A percentile compares a stretch with the other conserved stretches of the same genome.
phyloP scores from a whole-genome alignment of 2,113 vertebrate genomes.

The Oceanites oceanicus region DNA sequence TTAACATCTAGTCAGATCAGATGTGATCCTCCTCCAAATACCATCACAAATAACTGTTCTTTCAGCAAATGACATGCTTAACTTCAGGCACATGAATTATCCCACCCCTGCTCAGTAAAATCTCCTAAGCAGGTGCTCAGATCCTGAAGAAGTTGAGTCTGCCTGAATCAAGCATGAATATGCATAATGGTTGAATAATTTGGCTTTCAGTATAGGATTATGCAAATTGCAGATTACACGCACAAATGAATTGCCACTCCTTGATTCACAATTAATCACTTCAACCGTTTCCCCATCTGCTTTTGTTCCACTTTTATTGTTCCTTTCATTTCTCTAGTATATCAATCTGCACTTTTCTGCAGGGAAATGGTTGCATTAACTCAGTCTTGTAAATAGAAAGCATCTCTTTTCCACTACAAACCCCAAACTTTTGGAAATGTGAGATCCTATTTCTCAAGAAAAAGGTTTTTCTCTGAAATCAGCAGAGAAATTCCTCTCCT shows the following conservation, averaged over 20 bases:
- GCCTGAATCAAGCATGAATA: not conserved
- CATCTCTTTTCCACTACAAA: not conserved
- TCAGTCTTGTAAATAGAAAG: not conserved
- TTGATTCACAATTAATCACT: conserved; percentile 30
- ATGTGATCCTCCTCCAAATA: not conserved
- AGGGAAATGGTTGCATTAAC: not conserved
- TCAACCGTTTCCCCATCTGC: conserved; percentile 20
- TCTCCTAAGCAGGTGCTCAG: conserved; percentile 37
- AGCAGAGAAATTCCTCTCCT: not conserved
- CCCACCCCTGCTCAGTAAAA: not conserved
- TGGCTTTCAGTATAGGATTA: not conserved
- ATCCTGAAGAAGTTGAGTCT: not conserved
- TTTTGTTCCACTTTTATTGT: not conserved
- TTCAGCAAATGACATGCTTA: not conserved
- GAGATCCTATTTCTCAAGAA: not conserved
- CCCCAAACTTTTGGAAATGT: not conserved
- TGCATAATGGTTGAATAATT: not conserved
- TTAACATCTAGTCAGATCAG: not conserved
- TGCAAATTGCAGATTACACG: conserved; percentile 5
- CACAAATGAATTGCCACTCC: not conserved
- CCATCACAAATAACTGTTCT: not conserved
- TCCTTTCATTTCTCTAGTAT: not conserved
- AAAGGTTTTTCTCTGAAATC: not conserved
- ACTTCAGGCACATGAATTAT: not conserved
- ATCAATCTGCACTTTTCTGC: not conserved